phyloP scores from a whole-genome alignment of 2,797 vertebrate genomes.

The Melanitta fusca region DNA sequence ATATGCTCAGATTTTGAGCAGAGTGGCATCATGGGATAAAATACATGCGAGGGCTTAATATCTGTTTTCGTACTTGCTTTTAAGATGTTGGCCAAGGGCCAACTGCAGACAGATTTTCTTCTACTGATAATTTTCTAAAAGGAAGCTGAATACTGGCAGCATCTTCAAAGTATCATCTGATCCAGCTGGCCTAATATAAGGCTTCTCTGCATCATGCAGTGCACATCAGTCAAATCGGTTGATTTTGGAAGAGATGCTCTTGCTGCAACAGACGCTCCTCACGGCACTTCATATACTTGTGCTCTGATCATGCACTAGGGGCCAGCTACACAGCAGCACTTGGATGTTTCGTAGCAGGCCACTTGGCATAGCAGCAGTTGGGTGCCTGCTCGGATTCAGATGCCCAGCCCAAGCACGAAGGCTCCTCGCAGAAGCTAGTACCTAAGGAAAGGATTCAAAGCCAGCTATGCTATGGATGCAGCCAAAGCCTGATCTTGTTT shows the following conservation, averaged over 20 bases:
- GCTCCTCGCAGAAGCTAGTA: neutral
- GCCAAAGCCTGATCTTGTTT: neutral
- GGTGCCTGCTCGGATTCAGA: neutral
- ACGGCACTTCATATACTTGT: neutral
- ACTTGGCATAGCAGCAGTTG: neutral
- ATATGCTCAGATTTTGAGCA: neutral
- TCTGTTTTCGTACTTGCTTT: neutral
- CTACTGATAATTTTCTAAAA: neutral
- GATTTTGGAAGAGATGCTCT: neutral
- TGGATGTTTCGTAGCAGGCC: neutral
- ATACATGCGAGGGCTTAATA: neutral
- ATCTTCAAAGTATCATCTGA: constrained; percentile 1
- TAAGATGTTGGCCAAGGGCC: neutral
- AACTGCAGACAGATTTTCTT: constrained; percentile 3
- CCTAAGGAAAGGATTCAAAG: neutral
- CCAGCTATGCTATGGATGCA: neutral
- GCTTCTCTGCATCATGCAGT: neutral
- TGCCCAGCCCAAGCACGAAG: neutral
- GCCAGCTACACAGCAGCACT: neutral
- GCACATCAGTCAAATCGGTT: neutral
- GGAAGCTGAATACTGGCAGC: constrained; percentile 4
- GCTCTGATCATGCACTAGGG: neutral
- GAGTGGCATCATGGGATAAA: neutral
- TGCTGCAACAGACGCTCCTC: neutral
- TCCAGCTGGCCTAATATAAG: constrained; percentile 6